A percentile compares a stretch with the other conserved stretches of the same genome.
These are phyloP conservation scores for Stomatorhinus ivindoensis DNA, from an alignment of 2,113 vertebrate species.

Conservation along the genomic window DNA sequence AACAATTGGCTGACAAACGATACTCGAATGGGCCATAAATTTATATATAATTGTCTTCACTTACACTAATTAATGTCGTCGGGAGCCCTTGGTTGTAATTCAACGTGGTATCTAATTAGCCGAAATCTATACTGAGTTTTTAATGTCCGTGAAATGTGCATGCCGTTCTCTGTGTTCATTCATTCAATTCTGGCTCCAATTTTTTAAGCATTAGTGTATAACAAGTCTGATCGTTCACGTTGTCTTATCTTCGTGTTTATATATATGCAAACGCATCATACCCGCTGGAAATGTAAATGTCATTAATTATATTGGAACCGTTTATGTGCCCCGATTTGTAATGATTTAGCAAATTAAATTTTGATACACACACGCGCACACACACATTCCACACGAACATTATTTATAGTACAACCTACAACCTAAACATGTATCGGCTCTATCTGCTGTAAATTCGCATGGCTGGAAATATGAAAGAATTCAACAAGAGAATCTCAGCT, in stretches of 20 bases:
- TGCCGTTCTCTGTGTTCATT: background rate
- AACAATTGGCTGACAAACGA: background rate
- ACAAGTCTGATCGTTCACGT: background rate
- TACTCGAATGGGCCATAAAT: background rate
- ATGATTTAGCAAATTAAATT: too few species aligned
- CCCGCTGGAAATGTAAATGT: background rate
- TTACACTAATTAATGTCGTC: background rate
- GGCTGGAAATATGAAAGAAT: conserved; percentile 9
- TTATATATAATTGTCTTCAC: background rate
- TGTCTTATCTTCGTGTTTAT: background rate
- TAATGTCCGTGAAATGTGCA: background rate
- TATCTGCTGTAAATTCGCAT: background rate
- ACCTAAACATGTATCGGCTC: background rate
- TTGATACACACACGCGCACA: background rate
- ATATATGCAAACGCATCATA: background rate
- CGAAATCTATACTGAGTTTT: background rate
- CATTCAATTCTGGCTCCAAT: background rate
- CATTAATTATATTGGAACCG: background rate
- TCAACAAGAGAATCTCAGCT: background rate
- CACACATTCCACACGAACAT: background rate
- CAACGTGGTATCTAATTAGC: background rate
- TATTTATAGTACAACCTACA: background rate
- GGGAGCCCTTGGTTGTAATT: conserved; percentile 2
- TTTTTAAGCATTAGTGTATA: background rate
- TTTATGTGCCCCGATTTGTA: background rate